Conservation (phyloP, 2,797 vertebrate species). For the Cyprinella venusta region DNA sequence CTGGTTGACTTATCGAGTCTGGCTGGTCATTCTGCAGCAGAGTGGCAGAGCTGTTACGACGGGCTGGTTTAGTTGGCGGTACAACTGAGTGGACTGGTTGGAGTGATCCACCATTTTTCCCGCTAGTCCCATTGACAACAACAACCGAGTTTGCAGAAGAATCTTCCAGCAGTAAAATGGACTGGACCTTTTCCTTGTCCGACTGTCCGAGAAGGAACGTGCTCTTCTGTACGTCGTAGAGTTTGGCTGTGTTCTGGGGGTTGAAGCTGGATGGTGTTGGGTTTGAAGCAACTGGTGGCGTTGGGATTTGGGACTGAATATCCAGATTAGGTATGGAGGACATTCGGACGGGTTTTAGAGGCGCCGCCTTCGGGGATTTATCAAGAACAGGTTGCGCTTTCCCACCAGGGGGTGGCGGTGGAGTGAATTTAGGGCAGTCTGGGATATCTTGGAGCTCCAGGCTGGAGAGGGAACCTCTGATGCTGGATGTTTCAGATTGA, state of each 20-base stretch:
- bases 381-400: slow-evolving; percentile 49
- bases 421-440: slow-evolving; percentile 70
- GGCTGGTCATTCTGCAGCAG: slow-evolving; percentile 57
- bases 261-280: slow-evolving; percentile 75
- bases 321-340: slow-evolving; percentile 73
- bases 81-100: slow-evolving; percentile 24
- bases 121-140: slow-evolving; percentile 60
- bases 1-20: slow-evolving; percentile 51
- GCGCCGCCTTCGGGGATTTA: slow-evolving; percentile 71
- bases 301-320: slow-evolving; percentile 61
- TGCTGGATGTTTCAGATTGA: slow-evolving; percentile 61
- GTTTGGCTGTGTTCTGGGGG: slow-evolving; percentile 74
- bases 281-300: slow-evolving; percentile 60
- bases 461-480: slow-evolving; percentile 53
- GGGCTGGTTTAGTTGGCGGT: slow-evolving; percentile 64
- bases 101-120: not conserved
- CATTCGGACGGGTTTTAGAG: slow-evolving; percentile 73
- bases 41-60: slow-evolving; percentile 57
- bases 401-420: slow-evolving; percentile 71
- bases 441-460: slow-evolving; percentile 62
- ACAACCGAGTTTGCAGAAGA: slow-evolving; percentile 58
- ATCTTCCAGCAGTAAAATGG: slow-evolving; percentile 73
- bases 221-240: slow-evolving; percentile 67
- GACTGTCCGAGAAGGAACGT: slow-evolving; percentile 54
- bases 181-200: slow-evolving; percentile 65